Evolutionary conservation across 2,888 invertebrate species (phyloP).

Genomic region (Cataglyphis altisquamis): DNA sequence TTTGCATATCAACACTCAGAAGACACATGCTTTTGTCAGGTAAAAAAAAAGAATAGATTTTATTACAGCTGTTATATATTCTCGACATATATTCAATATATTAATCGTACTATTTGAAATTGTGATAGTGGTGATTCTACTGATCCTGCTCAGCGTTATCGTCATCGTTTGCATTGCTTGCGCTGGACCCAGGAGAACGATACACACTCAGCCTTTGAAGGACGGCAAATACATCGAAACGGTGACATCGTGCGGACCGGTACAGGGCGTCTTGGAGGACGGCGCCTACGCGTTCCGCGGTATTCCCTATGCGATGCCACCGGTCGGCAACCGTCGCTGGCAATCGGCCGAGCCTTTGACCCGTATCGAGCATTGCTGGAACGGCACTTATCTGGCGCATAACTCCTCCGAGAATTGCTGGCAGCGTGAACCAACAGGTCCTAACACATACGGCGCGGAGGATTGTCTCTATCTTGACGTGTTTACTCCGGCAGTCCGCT

Average conservation of each 20-base stretch:
- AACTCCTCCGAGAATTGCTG: slow-evolving; percentile 90
- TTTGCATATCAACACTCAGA: slow-evolving; percentile 78
- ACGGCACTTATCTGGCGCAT: slow-evolving; percentile 90
- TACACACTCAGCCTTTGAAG: slow-evolving; percentile 88
- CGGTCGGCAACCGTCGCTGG: slow-evolving; percentile 90
- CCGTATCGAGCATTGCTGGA: slow-evolving; percentile 92
- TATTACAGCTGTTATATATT: too few relatives aligned
- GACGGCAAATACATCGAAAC: slow-evolving; percentile 92
- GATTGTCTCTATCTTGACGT: slow-evolving; percentile 95
- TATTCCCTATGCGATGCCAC: slow-evolving; percentile 93
- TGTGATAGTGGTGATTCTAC: background rate
- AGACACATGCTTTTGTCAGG: slow-evolving; percentile 88
- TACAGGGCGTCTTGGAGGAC: slow-evolving; percentile 93
- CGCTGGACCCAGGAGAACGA: slow-evolving; percentile 61
- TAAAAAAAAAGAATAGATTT: background rate
- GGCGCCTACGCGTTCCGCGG: slow-evolving; percentile 93
- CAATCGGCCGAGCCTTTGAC: slow-evolving; percentile 90
- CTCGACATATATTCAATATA: background rate
- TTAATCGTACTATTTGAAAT: background rate
- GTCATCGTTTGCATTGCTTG: slow-evolving; percentile 90
- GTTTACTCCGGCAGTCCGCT: slow-evolving; percentile 93
- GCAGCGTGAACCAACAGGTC: slow-evolving; percentile 90
- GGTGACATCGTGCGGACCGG: slow-evolving; percentile 92
- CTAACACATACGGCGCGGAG: slow-evolving; percentile 90
- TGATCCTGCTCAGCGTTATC: slow-evolving; percentile 88